Evolutionary conservation across 1,140 invertebrate species (phyloP).

Genomic region (Kradibia gibbosae): DNA sequence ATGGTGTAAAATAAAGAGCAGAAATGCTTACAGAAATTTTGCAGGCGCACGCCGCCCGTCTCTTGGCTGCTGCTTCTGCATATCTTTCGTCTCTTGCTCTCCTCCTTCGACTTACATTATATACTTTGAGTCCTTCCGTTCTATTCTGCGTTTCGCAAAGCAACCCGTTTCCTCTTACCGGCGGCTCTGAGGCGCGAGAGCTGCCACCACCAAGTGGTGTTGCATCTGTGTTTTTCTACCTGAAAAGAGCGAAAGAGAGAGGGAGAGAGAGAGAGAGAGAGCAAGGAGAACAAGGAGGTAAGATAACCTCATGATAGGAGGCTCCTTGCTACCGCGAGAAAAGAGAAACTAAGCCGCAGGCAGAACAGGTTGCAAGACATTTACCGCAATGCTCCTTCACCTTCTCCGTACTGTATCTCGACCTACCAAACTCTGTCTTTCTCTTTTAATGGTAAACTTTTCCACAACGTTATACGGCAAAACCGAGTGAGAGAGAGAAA

Average conservation of each 20-base stretch:
- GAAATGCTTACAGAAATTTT: neutral
- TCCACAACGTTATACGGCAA: neutral
- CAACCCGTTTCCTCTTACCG: slow-evolving; percentile 49
- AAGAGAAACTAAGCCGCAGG: slow-evolving; percentile 64
- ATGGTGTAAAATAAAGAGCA: neutral
- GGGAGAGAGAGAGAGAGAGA: neutral
- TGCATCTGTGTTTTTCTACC: neutral
- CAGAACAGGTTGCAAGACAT: slow-evolving; percentile 63
- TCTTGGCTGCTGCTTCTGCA: neutral
- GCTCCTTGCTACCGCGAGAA: slow-evolving; percentile 64
- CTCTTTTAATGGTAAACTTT: slow-evolving; percentile 13
- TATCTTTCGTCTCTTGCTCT: slow-evolving; percentile 25
- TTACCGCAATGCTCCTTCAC: slow-evolving; percentile 51
- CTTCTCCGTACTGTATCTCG: slow-evolving; percentile 36
- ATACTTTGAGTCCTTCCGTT: neutral
- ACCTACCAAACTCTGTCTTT: neutral
- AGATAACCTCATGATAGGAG: slow-evolving; percentile 52
- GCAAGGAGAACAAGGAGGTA: neutral
- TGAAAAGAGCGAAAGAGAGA: slow-evolving; percentile 12
- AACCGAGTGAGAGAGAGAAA: neutral
- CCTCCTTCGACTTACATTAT: neutral
- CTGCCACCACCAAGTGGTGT: slow-evolving; percentile 16
- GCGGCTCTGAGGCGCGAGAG: slow-evolving; percentile 38
- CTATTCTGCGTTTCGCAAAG: slow-evolving; percentile 16
- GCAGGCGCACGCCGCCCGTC: slow-evolving; percentile 18